Evolutionary conservation across 2,113 vertebrate genomes (phyloP).

Genomic region (Chauna torquata): DNA sequence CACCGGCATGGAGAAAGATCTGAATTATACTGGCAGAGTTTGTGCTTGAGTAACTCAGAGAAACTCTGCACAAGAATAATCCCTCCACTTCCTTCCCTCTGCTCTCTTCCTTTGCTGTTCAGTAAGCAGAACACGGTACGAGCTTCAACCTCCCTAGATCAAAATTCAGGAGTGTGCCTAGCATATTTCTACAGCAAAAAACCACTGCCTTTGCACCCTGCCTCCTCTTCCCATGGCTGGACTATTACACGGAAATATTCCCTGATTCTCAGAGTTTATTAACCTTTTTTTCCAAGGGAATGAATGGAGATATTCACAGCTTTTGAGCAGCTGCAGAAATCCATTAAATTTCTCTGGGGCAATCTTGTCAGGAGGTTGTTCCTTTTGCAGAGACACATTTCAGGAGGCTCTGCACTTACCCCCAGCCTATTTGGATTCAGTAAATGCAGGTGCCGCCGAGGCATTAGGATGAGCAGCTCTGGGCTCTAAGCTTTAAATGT

Average conservation of each 20-base stretch:
- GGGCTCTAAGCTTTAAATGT: background rate
- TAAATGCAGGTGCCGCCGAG: background rate
- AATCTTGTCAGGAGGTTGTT: constrained; percentile 12
- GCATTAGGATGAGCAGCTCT: background rate
- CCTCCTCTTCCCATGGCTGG: background rate
- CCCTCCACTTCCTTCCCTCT: background rate
- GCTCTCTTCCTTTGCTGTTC: background rate
- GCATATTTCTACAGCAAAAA: background rate
- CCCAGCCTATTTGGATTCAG: background rate
- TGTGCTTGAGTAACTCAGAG: constrained; percentile 25
- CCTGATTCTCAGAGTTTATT: constrained; percentile 39
- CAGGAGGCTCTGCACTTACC: background rate
- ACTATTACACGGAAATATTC: constrained; percentile 2
- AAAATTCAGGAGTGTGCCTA: background rate
- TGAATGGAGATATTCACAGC: constrained; percentile 30
- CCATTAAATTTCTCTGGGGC: constrained; percentile 23
- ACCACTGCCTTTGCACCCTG: background rate
- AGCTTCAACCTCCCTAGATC: background rate
- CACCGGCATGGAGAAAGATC: constrained; percentile 22
- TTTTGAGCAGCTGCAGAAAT: constrained; percentile 43
- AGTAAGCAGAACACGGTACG: background rate
- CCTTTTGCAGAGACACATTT: background rate
- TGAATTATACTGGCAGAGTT: constrained; percentile 29
- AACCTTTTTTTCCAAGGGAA: constrained; percentile 24
- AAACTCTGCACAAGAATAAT: background rate